phyloP scores from a whole-genome alignment of 2,797 vertebrate genomes.

The Hypotaenidia philippensis region DNA sequence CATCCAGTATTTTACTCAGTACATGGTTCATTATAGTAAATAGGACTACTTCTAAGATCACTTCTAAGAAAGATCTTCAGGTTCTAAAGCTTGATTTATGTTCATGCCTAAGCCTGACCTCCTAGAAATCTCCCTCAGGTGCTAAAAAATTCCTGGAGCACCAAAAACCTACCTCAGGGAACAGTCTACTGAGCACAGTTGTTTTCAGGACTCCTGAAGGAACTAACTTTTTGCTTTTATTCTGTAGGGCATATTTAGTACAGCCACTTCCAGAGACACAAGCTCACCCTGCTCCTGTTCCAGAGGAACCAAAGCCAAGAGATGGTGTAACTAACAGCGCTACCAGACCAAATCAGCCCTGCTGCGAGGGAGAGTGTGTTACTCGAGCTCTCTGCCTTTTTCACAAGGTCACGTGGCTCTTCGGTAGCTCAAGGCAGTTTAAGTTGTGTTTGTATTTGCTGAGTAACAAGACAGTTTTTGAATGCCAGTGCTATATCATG shows the following conservation, averaged over 20 bases:
- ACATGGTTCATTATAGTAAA: neutral
- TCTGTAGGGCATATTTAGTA: neutral
- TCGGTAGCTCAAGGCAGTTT: neutral
- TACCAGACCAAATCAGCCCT: neutral
- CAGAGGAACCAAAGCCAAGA: neutral
- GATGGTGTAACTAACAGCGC: neutral
- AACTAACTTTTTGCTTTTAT: neutral
- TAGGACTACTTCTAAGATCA: neutral
- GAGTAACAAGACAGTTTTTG: neutral
- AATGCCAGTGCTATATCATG: neutral
- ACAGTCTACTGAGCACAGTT: neutral
- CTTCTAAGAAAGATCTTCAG: neutral
- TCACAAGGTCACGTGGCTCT: neutral
- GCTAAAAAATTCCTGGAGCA: neutral
- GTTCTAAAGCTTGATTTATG: neutral
- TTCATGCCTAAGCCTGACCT: neutral
- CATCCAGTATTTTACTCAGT: neutral
- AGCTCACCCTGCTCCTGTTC: neutral
- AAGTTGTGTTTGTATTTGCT: neutral
- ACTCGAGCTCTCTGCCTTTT: neutral
- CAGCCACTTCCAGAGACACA: neutral
- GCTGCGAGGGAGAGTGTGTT: neutral
- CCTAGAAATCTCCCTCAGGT: neutral
- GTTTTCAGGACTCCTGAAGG: conserved; percentile 13
- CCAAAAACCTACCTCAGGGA: neutral